These are phyloP conservation scores for Staurois parvus DNA, from an alignment of 2,797 vertebrate genomes.

Conservation along the genomic window DNA sequence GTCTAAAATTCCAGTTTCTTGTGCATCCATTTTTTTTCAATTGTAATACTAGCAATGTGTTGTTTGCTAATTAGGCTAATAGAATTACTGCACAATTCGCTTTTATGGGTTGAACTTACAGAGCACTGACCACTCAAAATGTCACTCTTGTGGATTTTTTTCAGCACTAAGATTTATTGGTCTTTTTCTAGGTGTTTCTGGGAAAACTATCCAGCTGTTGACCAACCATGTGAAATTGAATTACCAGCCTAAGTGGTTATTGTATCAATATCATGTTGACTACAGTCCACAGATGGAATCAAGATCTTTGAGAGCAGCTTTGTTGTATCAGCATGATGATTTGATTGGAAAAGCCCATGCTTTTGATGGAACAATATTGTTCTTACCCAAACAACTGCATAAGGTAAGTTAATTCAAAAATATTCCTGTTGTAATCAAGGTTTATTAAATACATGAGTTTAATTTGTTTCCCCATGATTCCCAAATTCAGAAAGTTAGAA, in stretches of 20 bases:
- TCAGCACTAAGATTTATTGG: not conserved
- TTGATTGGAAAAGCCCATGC: conserved; percentile 81
- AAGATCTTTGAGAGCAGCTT: conserved; percentile 82
- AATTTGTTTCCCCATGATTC: too few relatives aligned
- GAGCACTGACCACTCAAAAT: too few relatives aligned
- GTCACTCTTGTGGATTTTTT: too few relatives aligned
- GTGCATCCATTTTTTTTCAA: too few relatives aligned
- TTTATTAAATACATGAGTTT: too few relatives aligned
- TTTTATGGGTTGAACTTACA: too few relatives aligned
- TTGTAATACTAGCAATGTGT: too few relatives aligned
- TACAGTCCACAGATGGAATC: conserved; percentile 90
- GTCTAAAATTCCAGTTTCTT: too few relatives aligned
- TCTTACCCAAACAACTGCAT: conserved; percentile 82
- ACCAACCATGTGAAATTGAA: conserved; percentile 87
- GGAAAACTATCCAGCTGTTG: conserved; percentile 76
- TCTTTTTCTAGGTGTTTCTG: conserved; percentile 79
- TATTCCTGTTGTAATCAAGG: too few relatives aligned
- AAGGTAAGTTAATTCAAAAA: conserved; percentile 54
- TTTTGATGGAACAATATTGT: conserved; percentile 88
- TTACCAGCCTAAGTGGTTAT: conserved; percentile 88
- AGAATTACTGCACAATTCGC: too few relatives aligned
- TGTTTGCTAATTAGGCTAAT: too few relatives aligned
- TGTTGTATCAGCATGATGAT: conserved; percentile 88
- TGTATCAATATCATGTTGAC: conserved; percentile 92
- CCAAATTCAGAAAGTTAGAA: too few relatives aligned